Evolutionary conservation across 1,140 invertebrate species (phyloP).

Genomic region (Doryteuthis pealeii): DNA sequence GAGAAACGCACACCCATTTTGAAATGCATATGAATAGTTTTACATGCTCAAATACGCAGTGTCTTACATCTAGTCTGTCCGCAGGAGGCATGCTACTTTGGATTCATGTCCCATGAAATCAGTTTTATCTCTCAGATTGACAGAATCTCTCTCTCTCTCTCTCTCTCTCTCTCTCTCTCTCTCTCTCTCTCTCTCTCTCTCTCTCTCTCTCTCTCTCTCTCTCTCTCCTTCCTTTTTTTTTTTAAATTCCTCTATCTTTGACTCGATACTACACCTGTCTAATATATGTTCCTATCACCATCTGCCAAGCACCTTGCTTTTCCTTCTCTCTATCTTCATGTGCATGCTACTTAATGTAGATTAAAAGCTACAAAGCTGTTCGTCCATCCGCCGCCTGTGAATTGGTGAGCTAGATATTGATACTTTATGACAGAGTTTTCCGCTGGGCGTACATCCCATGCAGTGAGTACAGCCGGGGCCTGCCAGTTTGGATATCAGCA

Average conservation of each 20-base stretch:
- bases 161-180: not conserved
- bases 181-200: not conserved
- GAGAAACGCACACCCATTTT: too few relatives aligned
- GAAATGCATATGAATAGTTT: too few relatives aligned
- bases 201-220: not conserved
- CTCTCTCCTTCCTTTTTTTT: not conserved
- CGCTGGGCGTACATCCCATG: slow-evolving; percentile 1
- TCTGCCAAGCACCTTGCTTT: not conserved
- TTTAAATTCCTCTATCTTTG: not conserved
- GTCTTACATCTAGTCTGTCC: too few relatives aligned
- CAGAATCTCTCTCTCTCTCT: not conserved
- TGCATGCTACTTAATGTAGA: slow-evolving; percentile 7
- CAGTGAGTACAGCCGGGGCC: not conserved
- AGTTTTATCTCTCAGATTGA: not conserved
- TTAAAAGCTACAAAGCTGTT: slow-evolving; percentile 1
- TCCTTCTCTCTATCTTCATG: not conserved
- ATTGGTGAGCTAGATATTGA: slow-evolving; percentile 5
- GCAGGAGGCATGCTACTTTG: too few relatives aligned
- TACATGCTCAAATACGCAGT: too few relatives aligned
- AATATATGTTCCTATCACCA: not conserved
- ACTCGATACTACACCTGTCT: slow-evolving; percentile 5
- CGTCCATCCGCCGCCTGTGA: not conserved
- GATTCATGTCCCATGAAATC: not conserved
- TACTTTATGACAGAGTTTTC: slow-evolving; percentile 8
- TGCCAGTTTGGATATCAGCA: not conserved